Conservation (phyloP, 1,140 invertebrate species). For the Cardiocondyla obscurior region DNA sequence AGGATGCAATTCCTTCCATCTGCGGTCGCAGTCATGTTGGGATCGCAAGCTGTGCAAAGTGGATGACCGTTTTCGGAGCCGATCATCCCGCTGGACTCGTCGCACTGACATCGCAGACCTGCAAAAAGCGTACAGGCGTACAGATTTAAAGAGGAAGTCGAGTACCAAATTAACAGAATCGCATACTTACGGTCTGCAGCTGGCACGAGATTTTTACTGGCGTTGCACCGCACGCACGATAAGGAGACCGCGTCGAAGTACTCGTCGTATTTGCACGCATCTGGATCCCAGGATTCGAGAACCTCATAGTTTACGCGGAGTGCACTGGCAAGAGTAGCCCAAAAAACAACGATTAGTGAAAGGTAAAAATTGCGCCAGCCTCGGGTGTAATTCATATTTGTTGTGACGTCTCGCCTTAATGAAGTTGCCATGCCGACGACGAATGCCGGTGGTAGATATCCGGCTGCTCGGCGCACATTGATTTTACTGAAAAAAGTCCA, state of each 20-base stretch:
- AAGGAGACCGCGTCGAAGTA: slow-evolving; percentile 22
- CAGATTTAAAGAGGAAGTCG: background rate
- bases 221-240: slow-evolving; percentile 21
- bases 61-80: slow-evolving; percentile 70
- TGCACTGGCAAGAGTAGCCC: background rate
- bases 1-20: slow-evolving; percentile 79
- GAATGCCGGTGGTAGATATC: background rate
- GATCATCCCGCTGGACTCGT: slow-evolving; percentile 72
- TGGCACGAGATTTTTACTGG: slow-evolving; percentile 18
- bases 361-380: background rate
- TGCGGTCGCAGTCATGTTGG: slow-evolving; percentile 72
- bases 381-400: slow-evolving; percentile 30
- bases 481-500: background rate
- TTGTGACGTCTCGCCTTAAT: background rate
- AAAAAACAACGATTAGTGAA: background rate
- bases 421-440: slow-evolving; percentile 25
- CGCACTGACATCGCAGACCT: slow-evolving; percentile 21
- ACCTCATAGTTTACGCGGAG: slow-evolving; percentile 15
- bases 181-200: background rate
- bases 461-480: background rate
- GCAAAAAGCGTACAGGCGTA: too few species aligned
- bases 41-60: slow-evolving; percentile 73
- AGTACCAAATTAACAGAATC: background rate
- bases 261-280: background rate
- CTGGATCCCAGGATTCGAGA: background rate